phyloP scores from a whole-genome alignment of 1,140 invertebrate genomes.

The Homarus americanus region DNA sequence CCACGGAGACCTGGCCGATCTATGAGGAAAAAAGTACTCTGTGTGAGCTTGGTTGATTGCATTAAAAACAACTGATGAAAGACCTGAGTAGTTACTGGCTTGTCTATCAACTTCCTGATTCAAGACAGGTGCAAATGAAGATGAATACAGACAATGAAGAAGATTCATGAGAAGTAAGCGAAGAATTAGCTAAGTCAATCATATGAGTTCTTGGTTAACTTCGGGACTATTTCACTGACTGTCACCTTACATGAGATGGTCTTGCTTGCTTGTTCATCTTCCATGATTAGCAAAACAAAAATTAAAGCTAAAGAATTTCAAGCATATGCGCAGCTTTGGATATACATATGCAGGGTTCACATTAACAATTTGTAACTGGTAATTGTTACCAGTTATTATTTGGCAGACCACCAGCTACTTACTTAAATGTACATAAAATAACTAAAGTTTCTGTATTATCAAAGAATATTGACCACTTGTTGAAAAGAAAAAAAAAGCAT shows the following conservation, averaged over 20 bases:
- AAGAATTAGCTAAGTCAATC: background rate
- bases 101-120: background rate
- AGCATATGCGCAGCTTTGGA: background rate
- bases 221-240: background rate
- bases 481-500: background rate
- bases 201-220: background rate
- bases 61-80: background rate
- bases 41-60: background rate
- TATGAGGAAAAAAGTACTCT: background rate
- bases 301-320: background rate
- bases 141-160: conserved; percentile 3
- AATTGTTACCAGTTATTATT: background rate
- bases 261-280: background rate
- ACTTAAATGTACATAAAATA: background rate
- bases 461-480: too few relatives aligned
- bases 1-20: conserved; percentile 66
- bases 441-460: background rate
- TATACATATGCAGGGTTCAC: background rate
- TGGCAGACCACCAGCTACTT: background rate
- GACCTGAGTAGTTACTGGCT: conserved; percentile 50
- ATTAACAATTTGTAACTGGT: background rate
- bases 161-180: conserved; percentile 22
- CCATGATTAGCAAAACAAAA: background rate
- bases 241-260: background rate
- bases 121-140: background rate